phyloP scores from a whole-genome alignment of 30 jellyfish, hydroid and myxozoan genomes.

The Turritopsis dohrnii region DNA sequence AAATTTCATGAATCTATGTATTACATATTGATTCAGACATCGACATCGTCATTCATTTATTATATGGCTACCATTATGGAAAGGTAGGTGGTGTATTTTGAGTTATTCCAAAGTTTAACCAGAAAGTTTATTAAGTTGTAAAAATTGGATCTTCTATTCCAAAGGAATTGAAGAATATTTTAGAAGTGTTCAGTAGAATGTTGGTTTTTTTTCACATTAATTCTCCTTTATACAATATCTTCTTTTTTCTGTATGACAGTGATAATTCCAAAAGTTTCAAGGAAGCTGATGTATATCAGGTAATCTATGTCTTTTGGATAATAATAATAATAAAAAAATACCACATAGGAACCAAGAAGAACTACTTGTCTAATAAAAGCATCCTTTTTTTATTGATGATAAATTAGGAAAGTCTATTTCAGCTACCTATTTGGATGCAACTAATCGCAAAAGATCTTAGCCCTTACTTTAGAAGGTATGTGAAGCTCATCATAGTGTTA shows the following conservation, averaged over 20 bases:
- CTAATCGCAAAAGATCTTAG: conserved; percentile 54
- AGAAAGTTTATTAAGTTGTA: no score
- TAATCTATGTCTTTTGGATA: background rate
- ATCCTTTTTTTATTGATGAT: background rate
- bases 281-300: conserved; percentile 11
- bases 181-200: no score
- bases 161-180: no score
- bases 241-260: conserved; percentile 22
- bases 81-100: conserved; percentile 1
- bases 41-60: conserved; percentile 4
- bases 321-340: no score
- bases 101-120: no score
- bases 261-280: conserved; percentile 37
- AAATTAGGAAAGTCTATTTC: background rate
- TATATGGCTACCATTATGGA: conserved; percentile 28
- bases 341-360: no score
- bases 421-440: conserved; percentile 83
- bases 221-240: background rate
- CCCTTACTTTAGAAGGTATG: conserved; percentile 58
- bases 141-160: no score
- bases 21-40: background rate
- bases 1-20: background rate
- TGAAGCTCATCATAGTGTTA: background rate
- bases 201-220: background rate
- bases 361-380: background rate